Evolutionary conservation across 2,888 invertebrate genomes (phyloP), one percentile per base, ranked within the genome.

Genomic region (Meloe dianella): DNA sequence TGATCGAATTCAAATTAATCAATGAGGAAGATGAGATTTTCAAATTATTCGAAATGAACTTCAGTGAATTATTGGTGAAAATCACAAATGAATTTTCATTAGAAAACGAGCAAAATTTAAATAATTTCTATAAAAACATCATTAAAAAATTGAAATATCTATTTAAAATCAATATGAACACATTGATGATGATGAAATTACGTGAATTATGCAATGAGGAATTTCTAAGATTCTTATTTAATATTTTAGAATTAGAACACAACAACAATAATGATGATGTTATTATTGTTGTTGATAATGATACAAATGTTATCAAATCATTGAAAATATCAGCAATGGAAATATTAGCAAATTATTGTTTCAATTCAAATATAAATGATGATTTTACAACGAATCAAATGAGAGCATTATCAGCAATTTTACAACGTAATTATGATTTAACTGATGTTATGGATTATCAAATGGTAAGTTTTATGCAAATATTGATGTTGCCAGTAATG

Each of bases 291-390:
- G 1, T 14, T 38, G 38, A 38, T 47, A 1, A 20, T 20, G 24
- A 24, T 54, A 14, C 9, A 10, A 54, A 22, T 54, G 12, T 24
- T 14, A 24, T 71, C 14, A 67, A 72, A 59, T 73, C 71, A 47
- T 51, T 77, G 10, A 74, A 75, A 63, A 65, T 72, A 47, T 58
- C 66, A 10, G 62, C 76, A 32, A 57, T 73, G 38, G 68, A 71
- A 54, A 73, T 76, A 27, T 69, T 82, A 22, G 74, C 78, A 12
- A 75, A 70, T 61, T 82, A 75, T 66, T 75, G 76, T 64, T 75
- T 75, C 61, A 67, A 77, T 38, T 73, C 77, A 47, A 71, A 66
- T 64, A 60, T 63, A n/a, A 66, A 24, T 10, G 60, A 58, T 27
- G 60, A 58, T 27, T 61, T 75, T 41, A 73, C 70, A 29, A 66